Evolutionary conservation across 2,113 vertebrate species (phyloP), one percentile per base, ranked within the genome.

Genomic region (Notiomystis cincta): DNA sequence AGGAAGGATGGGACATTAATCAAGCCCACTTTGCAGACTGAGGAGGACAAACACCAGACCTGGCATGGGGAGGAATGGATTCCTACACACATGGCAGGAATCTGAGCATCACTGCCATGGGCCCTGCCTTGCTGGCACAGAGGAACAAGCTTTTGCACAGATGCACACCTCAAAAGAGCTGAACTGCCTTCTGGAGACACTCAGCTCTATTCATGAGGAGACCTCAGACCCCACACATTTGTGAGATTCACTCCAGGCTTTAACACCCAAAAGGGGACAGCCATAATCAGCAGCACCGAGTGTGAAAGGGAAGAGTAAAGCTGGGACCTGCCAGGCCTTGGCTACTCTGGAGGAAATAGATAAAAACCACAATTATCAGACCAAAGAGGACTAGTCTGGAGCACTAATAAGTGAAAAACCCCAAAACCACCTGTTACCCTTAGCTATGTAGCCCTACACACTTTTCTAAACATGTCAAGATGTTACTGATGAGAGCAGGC

Each of bases 1-100:
- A 0, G 7, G 23, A 56, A 76, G 50, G 50, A 58, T 12, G 13
- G 44, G 25, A 90, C 13, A 7, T 44, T 35, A 47, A 72, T 28
- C 7, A 51, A 81, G 47, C 70, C 50, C 22, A 9, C 48, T 82
- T 6, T 33, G 35, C 42, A 62, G 45, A 33, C 7, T 40, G n/a
- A 11, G 25, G 38, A 87, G 79, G 37, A 83, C 47, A 79, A 88
- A 80, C 1, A 0, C 12, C 62, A 93, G n/a, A 42, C 5, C 20
- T 24, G 25, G 56, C 1, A 3, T 1, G 2, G 13, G 20, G 37
- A 79, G n/a, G 27, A 87, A 60, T 5, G 10, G 33, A 80, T 48
- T 65, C 53, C 75, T 64, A 3, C 28, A 44, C 0, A 2, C 72
- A 56, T 0, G 2, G 37, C 66, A 67, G 15, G 37, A 18, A 60